Evolutionary conservation across 2,797 vertebrate genomes (phyloP), one percentile per base, ranked within the genome.

Genomic region (Orestias chungarensis): DNA sequence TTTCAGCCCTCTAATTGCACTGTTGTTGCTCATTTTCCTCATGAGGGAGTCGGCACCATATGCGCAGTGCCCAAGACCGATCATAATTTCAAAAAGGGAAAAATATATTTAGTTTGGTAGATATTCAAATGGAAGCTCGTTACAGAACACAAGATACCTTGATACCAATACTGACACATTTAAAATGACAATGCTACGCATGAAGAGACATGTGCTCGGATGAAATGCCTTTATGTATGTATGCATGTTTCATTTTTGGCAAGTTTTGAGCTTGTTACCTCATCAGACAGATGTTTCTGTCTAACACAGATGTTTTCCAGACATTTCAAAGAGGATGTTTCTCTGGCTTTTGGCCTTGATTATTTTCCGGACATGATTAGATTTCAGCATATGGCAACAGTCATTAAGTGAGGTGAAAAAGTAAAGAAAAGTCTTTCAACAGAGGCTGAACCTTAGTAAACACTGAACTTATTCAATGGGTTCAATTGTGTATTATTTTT

Each of bases 1-100:
- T 79, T 68, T 91, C 78, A n/a, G 88, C 69, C 65, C 75, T 82
- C 86, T 93, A 93, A 93, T 94, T 94, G 91, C 84, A 92, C 89
- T 91, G 88, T 89, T 93, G 92, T 90, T 91, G 92, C 89, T 83
- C 50, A 79, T 66, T 76, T 74, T 77, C 65, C 79, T 72, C 80
- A 54, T 1, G 71, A 83, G 79, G 76, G 71, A 75, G 76, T 88
- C 71, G 80, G 81, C 83, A 86, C 91, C 94, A 94, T 94, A 93
- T 95, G 93, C 69, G 93, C 88, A 20, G 12, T 68, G 81, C 88
- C 87, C 79, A 85, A 81, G 73, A 78, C 89, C 84, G 78, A 84
- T 89, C 80, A 79, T 77, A 68, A 83, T 90, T 87, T 90, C 85
- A 82, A 74, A 92, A 90, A 86, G 87, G 83, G 80, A 88, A 88